Evolutionary conservation across 2,888 invertebrate species (phyloP).

Genomic region (Eumacrocentrus americanus): DNA sequence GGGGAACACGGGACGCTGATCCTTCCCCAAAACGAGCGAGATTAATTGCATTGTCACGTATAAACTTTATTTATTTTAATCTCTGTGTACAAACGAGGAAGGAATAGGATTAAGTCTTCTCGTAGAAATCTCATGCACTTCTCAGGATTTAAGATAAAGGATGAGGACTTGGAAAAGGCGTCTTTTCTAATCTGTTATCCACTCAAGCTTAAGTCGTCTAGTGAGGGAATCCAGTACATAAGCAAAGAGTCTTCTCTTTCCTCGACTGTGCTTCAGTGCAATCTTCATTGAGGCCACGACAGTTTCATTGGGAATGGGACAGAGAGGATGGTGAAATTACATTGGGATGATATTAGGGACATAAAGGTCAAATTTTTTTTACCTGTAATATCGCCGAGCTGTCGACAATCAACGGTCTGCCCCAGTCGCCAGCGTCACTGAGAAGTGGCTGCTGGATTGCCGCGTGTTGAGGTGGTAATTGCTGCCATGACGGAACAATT

Average conservation of each 20-base stretch:
- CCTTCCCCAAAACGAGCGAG: slow-evolving; percentile 57
- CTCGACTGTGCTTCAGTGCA: slow-evolving; percentile 24
- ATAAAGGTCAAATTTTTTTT: slow-evolving; percentile 22
- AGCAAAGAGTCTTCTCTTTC: slow-evolving; percentile 28
- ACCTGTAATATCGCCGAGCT: slow-evolving; percentile 76
- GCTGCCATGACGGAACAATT: slow-evolving; percentile 84
- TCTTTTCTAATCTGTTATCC: neutral
- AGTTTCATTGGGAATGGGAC: neutral
- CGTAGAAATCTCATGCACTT: too few relatives aligned
- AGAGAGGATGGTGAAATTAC: neutral
- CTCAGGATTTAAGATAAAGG: too few relatives aligned
- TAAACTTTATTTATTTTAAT: neutral
- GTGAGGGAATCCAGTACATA: slow-evolving; percentile 27
- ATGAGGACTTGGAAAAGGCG: neutral
- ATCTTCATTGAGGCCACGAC: slow-evolving; percentile 19
- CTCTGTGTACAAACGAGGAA: neutral
- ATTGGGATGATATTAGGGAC: neutral
- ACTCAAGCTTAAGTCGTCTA: neutral
- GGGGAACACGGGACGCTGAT: slow-evolving; percentile 70
- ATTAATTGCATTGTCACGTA: slow-evolving; percentile 22
- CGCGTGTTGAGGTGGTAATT: slow-evolving; percentile 70
- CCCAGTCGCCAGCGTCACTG: slow-evolving; percentile 72
- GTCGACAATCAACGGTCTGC: slow-evolving; percentile 78
- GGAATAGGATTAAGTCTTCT: too few relatives aligned
- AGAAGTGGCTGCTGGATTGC: slow-evolving; percentile 69